Percentiles rank a stretch among this genome's conserved stretches.
phyloP scores from a whole-genome alignment of 2,113 vertebrate species.

The Speoplatyrhinus poulsoni region DNA sequence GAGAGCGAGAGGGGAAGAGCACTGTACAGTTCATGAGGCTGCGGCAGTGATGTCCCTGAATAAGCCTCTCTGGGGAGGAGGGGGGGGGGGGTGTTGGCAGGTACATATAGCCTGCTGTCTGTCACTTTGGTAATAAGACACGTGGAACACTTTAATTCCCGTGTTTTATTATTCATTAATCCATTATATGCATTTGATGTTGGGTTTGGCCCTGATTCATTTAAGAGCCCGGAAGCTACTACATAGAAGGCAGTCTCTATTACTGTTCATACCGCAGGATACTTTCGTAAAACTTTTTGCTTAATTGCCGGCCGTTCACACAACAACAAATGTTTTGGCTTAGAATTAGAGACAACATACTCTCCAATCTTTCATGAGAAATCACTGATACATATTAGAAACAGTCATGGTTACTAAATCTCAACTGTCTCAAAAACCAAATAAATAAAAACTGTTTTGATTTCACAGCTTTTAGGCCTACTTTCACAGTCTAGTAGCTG shows the following conservation, averaged over 20 bases:
- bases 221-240: no score
- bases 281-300: no score
- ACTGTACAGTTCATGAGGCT: constrained; percentile 32
- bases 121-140: constrained; percentile 7
- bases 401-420: not conserved
- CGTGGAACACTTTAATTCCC: not conserved
- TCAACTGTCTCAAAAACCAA: not conserved
- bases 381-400: not conserved
- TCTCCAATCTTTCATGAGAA: not conserved
- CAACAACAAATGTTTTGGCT: not conserved
- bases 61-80: constrained; percentile 42
- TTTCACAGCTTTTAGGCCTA: constrained; percentile 40
- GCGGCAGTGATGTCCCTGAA: constrained; percentile 52
- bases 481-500: not conserved
- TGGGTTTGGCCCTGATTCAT: no score
- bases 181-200: not conserved
- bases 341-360: not conserved
- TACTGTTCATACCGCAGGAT: no score
- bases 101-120: constrained; percentile 12
- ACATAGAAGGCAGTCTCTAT: no score
- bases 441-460: not conserved
- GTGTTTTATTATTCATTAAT: not conserved
- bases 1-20: not conserved
- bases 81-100: not conserved
- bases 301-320: not conserved